phyloP scores from a whole-genome alignment of 2,888 invertebrate genomes.

The Polydrusus cervinus region DNA sequence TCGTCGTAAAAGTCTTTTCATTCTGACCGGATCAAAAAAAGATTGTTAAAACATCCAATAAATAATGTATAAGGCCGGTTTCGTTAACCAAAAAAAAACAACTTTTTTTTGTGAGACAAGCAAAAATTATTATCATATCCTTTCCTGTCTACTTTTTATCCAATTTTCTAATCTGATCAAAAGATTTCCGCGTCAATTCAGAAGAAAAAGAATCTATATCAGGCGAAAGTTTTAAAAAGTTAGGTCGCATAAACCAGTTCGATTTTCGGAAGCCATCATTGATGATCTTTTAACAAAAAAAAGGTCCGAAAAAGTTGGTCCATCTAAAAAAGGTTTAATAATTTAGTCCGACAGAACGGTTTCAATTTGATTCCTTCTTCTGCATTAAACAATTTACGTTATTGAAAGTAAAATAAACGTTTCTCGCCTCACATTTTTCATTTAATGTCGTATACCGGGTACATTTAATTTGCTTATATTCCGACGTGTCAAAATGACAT shows the following conservation, averaged over 20 bases:
- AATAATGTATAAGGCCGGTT: neutral
- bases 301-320: constrained; percentile 1
- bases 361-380: constrained; percentile 20
- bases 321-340: constrained; percentile 31
- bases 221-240: constrained; percentile 12
- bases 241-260: constrained; percentile 16
- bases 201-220: constrained; percentile 19
- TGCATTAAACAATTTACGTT: neutral
- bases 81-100: constrained; percentile 17
- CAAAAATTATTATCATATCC: constrained; percentile 13
- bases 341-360: constrained; percentile 29
- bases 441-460: too few relatives aligned
- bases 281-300: neutral
- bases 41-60: constrained; percentile 2
- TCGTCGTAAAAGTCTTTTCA: neutral
- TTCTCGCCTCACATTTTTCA: too few relatives aligned
- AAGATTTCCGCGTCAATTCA: constrained; percentile 15
- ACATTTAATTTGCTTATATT: too few relatives aligned
- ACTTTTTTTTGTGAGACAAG: constrained; percentile 14
- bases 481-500: too few relatives aligned
- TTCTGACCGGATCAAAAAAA: neutral
- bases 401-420: too few relatives aligned
- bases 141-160: constrained; percentile 11
- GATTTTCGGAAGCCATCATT: constrained; percentile 6
- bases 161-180: constrained; percentile 20